Conservation (phyloP, 2,113 vertebrate species). For the Lepus americanus region DNA sequence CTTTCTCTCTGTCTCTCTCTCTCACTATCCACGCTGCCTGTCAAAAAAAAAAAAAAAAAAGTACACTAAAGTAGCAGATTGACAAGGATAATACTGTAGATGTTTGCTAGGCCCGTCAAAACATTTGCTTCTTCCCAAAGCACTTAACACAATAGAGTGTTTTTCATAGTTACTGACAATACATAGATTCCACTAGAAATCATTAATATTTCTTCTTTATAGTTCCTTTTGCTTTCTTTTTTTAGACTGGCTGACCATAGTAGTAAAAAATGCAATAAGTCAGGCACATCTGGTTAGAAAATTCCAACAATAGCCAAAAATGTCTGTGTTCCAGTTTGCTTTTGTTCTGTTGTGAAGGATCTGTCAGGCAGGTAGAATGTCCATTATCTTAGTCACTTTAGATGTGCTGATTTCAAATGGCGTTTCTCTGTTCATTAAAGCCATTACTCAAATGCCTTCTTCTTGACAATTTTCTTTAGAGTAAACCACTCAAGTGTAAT, state of each 20-base stretch:
- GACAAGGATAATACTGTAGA: neutral
- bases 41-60: too few species aligned
- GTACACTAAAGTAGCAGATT: neutral
- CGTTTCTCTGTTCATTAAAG: conserved; percentile 12
- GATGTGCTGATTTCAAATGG: neutral
- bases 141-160: neutral
- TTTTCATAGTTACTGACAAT: neutral
- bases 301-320: conserved; percentile 45
- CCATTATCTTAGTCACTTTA: neutral
- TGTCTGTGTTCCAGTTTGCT: neutral
- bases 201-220: neutral
- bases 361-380: neutral
- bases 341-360: conserved; percentile 14
- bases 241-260: conserved; percentile 15
- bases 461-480: neutral
- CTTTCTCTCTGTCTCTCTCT: too few species aligned
- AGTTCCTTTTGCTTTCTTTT: neutral
- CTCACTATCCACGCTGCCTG: too few species aligned
- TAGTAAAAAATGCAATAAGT: conserved; percentile 46
- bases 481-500: neutral
- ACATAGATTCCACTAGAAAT: neutral
- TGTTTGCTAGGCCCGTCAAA: neutral
- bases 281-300: neutral
- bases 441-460: neutral
- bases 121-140: neutral